Evolutionary conservation across 2,888 invertebrate genomes (phyloP).

Genomic region (Chymomyza procnemis): DNA sequence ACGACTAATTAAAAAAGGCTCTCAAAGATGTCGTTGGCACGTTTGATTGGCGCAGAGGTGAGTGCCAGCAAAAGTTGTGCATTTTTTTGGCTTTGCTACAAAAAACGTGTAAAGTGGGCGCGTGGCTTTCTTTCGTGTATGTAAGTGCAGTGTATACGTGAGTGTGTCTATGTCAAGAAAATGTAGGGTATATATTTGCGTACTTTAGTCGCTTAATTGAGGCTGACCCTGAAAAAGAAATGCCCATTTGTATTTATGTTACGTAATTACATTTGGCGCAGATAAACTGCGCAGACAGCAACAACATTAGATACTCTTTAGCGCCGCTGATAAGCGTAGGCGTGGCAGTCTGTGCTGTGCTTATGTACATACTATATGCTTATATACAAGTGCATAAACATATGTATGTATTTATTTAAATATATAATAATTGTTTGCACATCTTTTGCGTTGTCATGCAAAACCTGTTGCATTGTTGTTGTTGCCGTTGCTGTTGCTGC

Average conservation of each 20-base stretch:
- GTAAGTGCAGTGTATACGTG: too few relatives aligned
- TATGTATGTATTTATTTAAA: background rate
- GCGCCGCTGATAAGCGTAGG: constrained; percentile 49
- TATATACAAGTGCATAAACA: background rate
- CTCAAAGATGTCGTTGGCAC: constrained; percentile 72
- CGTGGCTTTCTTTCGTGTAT: too few relatives aligned
- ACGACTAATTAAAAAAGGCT: background rate
- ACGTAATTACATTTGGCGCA: constrained; percentile 21
- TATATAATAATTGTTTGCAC: constrained; percentile 38
- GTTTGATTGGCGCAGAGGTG: constrained; percentile 76
- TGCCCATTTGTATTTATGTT: constrained; percentile 20
- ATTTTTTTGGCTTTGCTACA: background rate
- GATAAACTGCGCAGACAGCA: background rate
- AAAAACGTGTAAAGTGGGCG: background rate
- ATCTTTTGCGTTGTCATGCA: constrained; percentile 32
- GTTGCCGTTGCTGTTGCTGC: background rate
- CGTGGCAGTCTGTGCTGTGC: constrained; percentile 41
- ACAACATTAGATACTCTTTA: background rate
- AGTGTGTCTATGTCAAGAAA: too few relatives aligned
- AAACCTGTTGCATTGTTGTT: background rate
- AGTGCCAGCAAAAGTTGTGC: constrained; percentile 35
- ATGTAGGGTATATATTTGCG: background rate
- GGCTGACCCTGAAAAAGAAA: constrained; percentile 10
- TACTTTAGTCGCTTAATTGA: background rate
- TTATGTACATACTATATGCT: background rate